Percentiles rank a stretch among this genome's conserved stretches.
Conservation (phyloP, 2,797 vertebrate genomes). For the Ara ararauna region DNA sequence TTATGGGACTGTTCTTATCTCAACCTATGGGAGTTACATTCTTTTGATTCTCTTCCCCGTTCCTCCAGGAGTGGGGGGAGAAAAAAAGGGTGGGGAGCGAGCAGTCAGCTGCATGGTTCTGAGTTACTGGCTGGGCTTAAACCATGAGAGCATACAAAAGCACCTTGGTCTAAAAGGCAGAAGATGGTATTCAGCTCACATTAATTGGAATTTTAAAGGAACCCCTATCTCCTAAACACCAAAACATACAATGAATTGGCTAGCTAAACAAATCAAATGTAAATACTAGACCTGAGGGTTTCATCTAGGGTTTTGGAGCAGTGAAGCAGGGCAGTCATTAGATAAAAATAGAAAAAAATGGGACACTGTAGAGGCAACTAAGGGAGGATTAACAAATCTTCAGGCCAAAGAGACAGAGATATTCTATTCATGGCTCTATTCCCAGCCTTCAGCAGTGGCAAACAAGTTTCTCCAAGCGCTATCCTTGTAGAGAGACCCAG, state of each 20-base stretch:
- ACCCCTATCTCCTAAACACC: background rate
- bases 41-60: too few species aligned
- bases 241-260: background rate
- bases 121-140: background rate
- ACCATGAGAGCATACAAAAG: background rate
- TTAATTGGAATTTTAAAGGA: background rate
- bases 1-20: background rate
- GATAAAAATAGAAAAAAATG: background rate
- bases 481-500: background rate
- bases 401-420: background rate
- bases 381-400: background rate
- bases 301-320: background rate
- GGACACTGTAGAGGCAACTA: fast-evolving
- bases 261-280: background rate
- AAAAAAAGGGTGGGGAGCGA: background rate
- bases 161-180: background rate
- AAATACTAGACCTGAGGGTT: background rate
- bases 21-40: background rate
- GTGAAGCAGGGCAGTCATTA: background rate
- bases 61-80: too few species aligned
- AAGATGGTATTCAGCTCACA: background rate
- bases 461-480: background rate
- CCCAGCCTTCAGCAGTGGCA: background rate
- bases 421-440: background rate
- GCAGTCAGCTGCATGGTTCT: too few species aligned